Evolutionary conservation across 2,797 vertebrate genomes (phyloP).

Genomic region (Pteronotus mesoamericanus): DNA sequence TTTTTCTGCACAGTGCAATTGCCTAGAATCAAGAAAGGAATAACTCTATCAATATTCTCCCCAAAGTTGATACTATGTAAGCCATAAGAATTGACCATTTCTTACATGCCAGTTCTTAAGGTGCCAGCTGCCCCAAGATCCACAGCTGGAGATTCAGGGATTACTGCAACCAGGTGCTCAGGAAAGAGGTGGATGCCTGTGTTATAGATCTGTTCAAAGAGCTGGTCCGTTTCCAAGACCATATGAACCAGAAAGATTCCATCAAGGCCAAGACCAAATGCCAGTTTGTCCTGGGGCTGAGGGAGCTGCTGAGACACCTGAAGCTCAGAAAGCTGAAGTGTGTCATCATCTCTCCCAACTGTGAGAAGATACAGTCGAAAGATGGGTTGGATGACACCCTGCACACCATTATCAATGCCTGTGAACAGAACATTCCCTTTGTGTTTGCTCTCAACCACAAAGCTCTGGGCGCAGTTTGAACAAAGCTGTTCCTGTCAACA

Average conservation of each 20-base stretch:
- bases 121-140: slow-evolving; percentile 85
- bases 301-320: slow-evolving; percentile 96
- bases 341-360: slow-evolving; percentile 97
- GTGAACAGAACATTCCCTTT: slow-evolving; percentile 93
- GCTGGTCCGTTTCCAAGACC: slow-evolving; percentile 97
- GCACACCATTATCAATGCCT: slow-evolving; percentile 94
- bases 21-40: not conserved
- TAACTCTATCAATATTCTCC: not conserved
- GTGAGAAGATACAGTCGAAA: slow-evolving; percentile 96
- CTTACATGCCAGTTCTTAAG: no score
- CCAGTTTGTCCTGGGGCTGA: slow-evolving; percentile 94
- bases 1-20: not conserved
- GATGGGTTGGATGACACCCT: slow-evolving; percentile 97
- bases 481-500: slow-evolving; percentile 95
- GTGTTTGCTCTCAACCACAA: slow-evolving; percentile 97
- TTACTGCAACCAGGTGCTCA: slow-evolving; percentile 97
- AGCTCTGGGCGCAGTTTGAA: slow-evolving; percentile 92
- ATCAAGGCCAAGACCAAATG: slow-evolving; percentile 97
- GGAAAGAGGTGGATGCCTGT: slow-evolving; percentile 95
- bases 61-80: not conserved
- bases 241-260: slow-evolving; percentile 96
- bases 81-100: not conserved
- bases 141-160: slow-evolving; percentile 98
- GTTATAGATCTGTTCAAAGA: slow-evolving; percentile 92
- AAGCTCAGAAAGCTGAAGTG: slow-evolving; percentile 95